Evolutionary conservation across 2,113 vertebrate genomes (phyloP), one percentile per base, ranked within the genome.

Genomic region (Amblyornis subalaris): DNA sequence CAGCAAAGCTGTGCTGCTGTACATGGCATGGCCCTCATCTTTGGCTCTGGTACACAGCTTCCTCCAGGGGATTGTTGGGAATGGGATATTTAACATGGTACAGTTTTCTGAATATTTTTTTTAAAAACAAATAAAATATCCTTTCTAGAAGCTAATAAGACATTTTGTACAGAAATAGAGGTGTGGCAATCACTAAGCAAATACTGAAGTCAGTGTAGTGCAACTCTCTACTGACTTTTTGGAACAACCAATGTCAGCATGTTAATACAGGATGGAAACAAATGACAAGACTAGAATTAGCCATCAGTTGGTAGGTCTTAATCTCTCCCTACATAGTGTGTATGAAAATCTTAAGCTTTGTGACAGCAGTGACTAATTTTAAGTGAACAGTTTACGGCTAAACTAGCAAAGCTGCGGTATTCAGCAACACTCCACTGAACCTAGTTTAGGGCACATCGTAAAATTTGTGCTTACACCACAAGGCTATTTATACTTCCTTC

Each of bases 341-440:
- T 26, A 88, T 23, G 35, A 85, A 88, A 93, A 71, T 51, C 45
- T 62, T 77, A 28, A 91, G 8, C 67, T 90, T 94, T 74, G 28
- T 91, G 93, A 64, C 55, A 88, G 51, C 54, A 89, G 55, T 28
- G 64, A 62, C 51, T 83, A 64, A 79, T 80, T 88, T 91, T 91
- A 64, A 89, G 38, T 22, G 62, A 93, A 47, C 5, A 60, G 78
- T 80, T 89, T 31, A 67, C 1, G 1, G 70, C 50, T 89, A 91
- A 91, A 85, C 54, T 54, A 82, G 61, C 62, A 91, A 78, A 78
- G 47, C 48, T 69, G 77, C 66, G 69, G 33, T 25, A 38, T 57
- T 93, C 89, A 93, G 91, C 80, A 89, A 78, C 67, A 80, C 33
- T 89, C 24, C 40, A 66, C 51, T 28, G 44, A 79, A 67, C 31